These are phyloP conservation scores for Calosoma granatense DNA, from an alignment of 1,140 invertebrate genomes.

Conservation along the genomic window DNA sequence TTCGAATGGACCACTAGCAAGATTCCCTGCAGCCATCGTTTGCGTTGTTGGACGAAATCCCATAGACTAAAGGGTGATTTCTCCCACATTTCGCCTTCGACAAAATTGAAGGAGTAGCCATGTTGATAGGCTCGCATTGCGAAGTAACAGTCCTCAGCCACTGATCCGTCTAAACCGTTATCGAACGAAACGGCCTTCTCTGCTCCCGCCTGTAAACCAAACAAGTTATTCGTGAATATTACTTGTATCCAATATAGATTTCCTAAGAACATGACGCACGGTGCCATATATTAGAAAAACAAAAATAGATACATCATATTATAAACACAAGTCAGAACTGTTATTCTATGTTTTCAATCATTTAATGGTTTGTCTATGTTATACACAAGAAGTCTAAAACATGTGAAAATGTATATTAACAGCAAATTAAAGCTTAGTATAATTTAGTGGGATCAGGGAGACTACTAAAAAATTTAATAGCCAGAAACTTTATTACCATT, in stretches of 20 bases:
- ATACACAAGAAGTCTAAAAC: too few species aligned
- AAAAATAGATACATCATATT: too few species aligned
- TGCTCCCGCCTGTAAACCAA: constrained; percentile 62
- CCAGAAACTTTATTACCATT: too few species aligned
- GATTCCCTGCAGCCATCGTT: constrained; percentile 95
- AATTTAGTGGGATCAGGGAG: too few species aligned
- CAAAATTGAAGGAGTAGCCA: constrained; percentile 83
- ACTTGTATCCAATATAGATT: background rate
- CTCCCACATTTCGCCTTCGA: constrained; percentile 97
- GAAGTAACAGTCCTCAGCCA: constrained; percentile 97
- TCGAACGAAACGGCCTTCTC: constrained; percentile 89
- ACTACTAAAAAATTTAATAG: too few species aligned
- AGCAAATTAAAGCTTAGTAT: too few species aligned
- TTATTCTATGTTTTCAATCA: too few species aligned
- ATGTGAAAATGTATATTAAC: too few species aligned
- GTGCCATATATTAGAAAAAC: too few species aligned
- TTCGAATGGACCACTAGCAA: constrained; percentile 86
- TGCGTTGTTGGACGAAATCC: constrained; percentile 93
- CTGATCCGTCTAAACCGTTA: constrained; percentile 88
- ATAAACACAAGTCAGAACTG: too few species aligned
- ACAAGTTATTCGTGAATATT: constrained; percentile 3
- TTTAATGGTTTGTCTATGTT: too few species aligned
- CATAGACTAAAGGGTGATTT: constrained; percentile 91
- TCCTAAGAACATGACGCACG: background rate
- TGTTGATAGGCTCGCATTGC: constrained; percentile 83